A percentile compares a stretch with the other conserved stretches of the same genome.
These are phyloP conservation scores for Caenorhabditis macrosperma DNA, from an alignment of 2,888 invertebrate species.

Conservation along the genomic window DNA sequence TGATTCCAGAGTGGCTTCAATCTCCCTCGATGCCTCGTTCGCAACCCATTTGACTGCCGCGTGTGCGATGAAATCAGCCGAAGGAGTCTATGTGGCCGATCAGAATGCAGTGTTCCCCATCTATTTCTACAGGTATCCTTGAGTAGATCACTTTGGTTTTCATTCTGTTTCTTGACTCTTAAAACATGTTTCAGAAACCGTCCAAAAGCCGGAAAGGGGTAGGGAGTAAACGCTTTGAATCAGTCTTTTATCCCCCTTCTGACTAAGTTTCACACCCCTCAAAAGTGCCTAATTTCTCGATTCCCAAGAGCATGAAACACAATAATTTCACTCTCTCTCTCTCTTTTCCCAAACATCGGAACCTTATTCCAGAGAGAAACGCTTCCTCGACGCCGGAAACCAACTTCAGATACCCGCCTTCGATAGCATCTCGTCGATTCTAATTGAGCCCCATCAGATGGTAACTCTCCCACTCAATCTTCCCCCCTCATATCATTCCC, in stretches of 20 bases:
- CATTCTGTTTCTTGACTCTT: not conserved
- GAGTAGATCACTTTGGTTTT: not conserved
- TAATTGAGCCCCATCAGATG: constrained; percentile 64
- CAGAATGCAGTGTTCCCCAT: constrained; percentile 64
- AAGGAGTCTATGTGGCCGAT: constrained; percentile 69
- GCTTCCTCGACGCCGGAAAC: constrained; percentile 66
- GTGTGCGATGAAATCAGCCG: constrained; percentile 63
- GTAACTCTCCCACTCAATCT: constrained; percentile 5
- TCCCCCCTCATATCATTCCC: no score
- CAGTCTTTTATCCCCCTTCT: constrained; percentile 21
- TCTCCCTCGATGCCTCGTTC: constrained; percentile 64
- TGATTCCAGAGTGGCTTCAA: constrained; percentile 64
- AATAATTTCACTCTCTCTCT: constrained; percentile 1
- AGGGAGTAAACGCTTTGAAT: not conserved
- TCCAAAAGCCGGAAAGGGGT: constrained; percentile 55
- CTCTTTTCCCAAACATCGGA: not conserved
- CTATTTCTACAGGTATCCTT: constrained; percentile 66
- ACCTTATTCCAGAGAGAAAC: constrained; percentile 62
- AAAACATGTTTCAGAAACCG: constrained; percentile 46
- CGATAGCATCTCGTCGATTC: constrained; percentile 61
- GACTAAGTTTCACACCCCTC: constrained; percentile 10
- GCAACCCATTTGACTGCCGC: constrained; percentile 64
- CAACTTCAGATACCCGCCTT: constrained; percentile 60
- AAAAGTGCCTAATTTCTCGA: not conserved
- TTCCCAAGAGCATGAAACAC: constrained; percentile 8